phyloP scores from a whole-genome alignment of 2,113 vertebrate species.

The Conger conger region DNA sequence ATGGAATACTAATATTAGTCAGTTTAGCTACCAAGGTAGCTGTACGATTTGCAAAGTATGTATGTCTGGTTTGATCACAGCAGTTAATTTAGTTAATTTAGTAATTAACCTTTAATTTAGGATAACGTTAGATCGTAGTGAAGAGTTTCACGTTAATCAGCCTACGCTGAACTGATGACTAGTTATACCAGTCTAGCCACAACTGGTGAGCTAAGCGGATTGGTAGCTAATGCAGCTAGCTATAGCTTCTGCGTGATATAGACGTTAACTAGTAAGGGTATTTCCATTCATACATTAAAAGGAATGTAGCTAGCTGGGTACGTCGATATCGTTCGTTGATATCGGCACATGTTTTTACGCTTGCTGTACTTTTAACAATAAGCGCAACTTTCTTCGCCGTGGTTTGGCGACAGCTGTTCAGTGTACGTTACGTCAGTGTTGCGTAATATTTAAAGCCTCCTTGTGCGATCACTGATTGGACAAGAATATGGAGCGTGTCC shows the following conservation, averaged over 20 bases:
- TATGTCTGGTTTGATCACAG: background rate
- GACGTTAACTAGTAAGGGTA: background rate
- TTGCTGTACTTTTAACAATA: background rate
- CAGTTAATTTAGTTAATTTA: too few relatives aligned
- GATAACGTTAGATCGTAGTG: too few relatives aligned
- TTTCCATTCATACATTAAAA: background rate
- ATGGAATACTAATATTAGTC: slow-evolving; percentile 6
- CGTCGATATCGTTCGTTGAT: background rate
- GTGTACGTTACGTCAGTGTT: background rate
- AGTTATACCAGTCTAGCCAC: too few relatives aligned
- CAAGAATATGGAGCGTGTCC: too few relatives aligned
- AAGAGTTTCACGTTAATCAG: too few relatives aligned
- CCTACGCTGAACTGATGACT: too few relatives aligned
- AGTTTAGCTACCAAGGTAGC: too few relatives aligned
- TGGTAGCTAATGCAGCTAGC: too few relatives aligned
- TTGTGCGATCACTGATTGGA: background rate
- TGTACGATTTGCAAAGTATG: background rate
- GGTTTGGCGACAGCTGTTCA: background rate
- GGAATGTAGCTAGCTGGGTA: background rate
- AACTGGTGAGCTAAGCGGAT: too few relatives aligned
- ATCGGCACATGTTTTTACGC: background rate
- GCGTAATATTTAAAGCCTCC: background rate
- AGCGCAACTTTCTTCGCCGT: background rate
- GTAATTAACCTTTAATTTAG: too few relatives aligned
- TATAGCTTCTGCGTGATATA: too few relatives aligned